Percentiles rank a stretch among this genome's conserved stretches.
These are phyloP conservation scores for Tinea pellionella DNA, from an alignment of 2,888 invertebrate species.

Conservation along the genomic window DNA sequence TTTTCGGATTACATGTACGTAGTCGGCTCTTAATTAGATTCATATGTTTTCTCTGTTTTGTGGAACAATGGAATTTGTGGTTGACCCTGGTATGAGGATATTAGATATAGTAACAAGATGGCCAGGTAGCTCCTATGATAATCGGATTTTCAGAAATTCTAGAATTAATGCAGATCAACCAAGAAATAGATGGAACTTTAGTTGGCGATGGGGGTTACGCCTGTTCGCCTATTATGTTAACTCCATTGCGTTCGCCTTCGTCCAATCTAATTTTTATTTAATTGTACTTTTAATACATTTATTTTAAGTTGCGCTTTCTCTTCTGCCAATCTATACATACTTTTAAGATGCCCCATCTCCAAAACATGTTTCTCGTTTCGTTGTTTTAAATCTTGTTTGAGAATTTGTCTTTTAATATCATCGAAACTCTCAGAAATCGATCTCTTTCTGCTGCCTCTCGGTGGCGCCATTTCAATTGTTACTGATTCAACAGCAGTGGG, in stretches of 20 bases:
- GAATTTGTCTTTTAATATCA: neutral
- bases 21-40: too few species aligned
- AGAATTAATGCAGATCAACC: neutral
- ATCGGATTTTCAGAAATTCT: constrained; percentile 1
- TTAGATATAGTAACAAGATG: constrained; percentile 6
- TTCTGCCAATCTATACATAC: neutral
- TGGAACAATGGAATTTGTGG: too few species aligned
- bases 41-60: too few species aligned
- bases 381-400: neutral
- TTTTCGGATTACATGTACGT: too few species aligned
- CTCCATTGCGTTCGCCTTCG: neutral
- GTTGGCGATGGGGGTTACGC: constrained; percentile 9
- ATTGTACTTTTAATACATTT: neutral
- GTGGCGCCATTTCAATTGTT: neutral
- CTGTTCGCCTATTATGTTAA: neutral
- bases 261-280: neutral
- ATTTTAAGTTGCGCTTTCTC: neutral
- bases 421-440: neutral
- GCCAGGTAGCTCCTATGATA: constrained; percentile 8
- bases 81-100: constrained; percentile 1
- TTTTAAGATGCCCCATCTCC: too few species aligned
- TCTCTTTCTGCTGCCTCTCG: too few species aligned
- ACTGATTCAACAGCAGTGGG: neutral
- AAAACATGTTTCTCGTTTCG: too few species aligned
- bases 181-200: neutral